A percentile compares a stretch with the other conserved stretches of the same genome.
Evolutionary conservation across 2,797 vertebrate genomes (phyloP).

Genomic region (Onychomys torridus): DNA sequence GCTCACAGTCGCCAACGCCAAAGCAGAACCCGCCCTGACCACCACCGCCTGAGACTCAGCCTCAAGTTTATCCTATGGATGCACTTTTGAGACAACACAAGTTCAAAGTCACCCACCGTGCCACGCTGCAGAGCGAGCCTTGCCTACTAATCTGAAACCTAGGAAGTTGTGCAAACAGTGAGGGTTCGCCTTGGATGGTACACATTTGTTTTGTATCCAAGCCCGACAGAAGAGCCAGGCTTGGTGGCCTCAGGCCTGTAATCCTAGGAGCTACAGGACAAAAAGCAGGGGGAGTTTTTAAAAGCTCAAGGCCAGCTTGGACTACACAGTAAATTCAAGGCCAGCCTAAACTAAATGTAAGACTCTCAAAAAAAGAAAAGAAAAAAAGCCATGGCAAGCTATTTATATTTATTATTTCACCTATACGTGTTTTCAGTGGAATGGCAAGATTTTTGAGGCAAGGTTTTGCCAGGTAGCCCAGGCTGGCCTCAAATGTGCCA

Average conservation of each 20-base stretch:
- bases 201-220: background rate
- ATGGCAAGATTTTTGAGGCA: background rate
- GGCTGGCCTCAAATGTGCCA: background rate
- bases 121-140: background rate
- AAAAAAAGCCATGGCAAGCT: background rate
- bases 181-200: background rate
- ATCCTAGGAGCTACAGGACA: background rate
- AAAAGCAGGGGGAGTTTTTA: background rate
- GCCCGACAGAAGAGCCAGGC: background rate
- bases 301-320: background rate
- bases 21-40: background rate
- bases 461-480: background rate
- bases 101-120: background rate
- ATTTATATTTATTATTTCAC: slow-evolving; percentile 36
- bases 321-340: background rate
- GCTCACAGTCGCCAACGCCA: background rate
- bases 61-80: background rate
- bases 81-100: background rate
- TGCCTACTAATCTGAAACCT: background rate
- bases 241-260: background rate
- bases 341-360: background rate
- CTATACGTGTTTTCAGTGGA: slow-evolving; percentile 31
- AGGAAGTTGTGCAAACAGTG: background rate
- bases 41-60: background rate
- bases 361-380: background rate